A percentile compares a stretch with the other conserved stretches of the same genome.
Conservation (phyloP, 1,140 invertebrate genomes). For the Cryptotermes secundus region DNA sequence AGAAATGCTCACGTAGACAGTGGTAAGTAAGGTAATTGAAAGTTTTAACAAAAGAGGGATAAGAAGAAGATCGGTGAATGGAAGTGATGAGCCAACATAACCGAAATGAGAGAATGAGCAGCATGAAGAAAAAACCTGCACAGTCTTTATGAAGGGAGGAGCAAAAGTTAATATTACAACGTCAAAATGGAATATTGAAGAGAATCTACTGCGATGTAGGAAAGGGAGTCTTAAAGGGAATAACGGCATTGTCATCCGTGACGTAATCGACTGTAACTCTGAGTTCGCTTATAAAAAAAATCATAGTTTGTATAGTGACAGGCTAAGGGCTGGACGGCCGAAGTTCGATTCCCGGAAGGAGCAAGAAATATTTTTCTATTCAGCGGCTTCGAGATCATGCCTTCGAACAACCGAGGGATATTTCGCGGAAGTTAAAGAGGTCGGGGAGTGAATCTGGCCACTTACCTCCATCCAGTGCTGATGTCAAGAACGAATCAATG, state of each 20-base stretch:
- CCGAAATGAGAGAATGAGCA: not conserved
- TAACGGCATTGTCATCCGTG: not conserved
- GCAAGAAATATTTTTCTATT: too few relatives aligned
- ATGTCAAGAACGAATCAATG: too few relatives aligned
- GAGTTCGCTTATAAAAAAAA: too few relatives aligned
- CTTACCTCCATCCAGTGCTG: too few relatives aligned
- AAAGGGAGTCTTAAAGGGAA: not conserved
- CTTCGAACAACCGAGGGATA: too few relatives aligned
- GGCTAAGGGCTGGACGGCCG: too few relatives aligned
- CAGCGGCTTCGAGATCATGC: too few relatives aligned
- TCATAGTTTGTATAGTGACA: too few relatives aligned
- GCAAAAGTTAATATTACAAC: not conserved
- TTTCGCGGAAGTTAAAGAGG: too few relatives aligned
- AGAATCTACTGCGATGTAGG: not conserved
- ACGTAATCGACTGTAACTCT: too few relatives aligned
- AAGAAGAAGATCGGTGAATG: not conserved
- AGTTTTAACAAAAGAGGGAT: slow-evolving; percentile 1
- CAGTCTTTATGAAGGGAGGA: not conserved
- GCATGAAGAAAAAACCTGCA: not conserved
- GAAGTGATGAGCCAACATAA: not conserved
- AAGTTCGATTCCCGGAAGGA: too few relatives aligned
- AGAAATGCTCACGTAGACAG: slow-evolving; percentile 3
- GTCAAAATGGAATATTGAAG: slow-evolving; percentile 3
- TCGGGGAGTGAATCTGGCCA: too few relatives aligned
- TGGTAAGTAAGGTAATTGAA: not conserved